Evolutionary conservation across 2,113 vertebrate genomes (phyloP).

Genomic region (Heptranchias perlo): DNA sequence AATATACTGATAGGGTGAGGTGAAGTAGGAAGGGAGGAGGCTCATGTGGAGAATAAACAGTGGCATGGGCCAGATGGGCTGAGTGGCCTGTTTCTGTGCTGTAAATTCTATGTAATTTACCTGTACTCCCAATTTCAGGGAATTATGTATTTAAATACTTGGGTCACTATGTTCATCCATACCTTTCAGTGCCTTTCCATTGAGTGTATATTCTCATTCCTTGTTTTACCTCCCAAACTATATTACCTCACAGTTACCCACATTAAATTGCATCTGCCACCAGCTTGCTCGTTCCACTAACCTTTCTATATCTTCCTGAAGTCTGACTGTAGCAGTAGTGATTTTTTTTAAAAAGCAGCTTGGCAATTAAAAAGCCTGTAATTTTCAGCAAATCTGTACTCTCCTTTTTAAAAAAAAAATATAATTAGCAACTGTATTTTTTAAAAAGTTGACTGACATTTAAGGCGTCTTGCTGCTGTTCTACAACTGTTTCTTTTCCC

Average conservation of each 20-base stretch:
- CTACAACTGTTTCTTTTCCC: neutral
- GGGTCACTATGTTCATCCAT: neutral
- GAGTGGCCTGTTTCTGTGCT: no score
- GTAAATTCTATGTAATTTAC: no score
- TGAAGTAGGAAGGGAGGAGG: no score
- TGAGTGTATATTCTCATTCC: neutral
- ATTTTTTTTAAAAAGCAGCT: neutral
- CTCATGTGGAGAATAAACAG: no score
- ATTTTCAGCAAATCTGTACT: neutral
- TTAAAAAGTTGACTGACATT: neutral
- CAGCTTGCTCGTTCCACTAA: neutral
- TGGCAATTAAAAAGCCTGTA: neutral
- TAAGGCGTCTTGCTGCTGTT: neutral
- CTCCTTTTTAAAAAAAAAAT: neutral
- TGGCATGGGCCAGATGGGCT: no score
- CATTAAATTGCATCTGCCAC: neutral
- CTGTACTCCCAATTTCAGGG: neutral
- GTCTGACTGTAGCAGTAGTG: neutral
- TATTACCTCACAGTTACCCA: neutral
- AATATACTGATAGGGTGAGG: no score
- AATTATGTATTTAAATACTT: neutral
- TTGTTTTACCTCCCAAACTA: neutral
- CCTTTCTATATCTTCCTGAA: neutral
- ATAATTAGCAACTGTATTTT: neutral
- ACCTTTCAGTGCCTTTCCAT: neutral